A percentile compares a stretch with the other conserved stretches of the same genome.
Evolutionary conservation across 2,888 invertebrate genomes (phyloP).

Genomic region (Agrilus biguttatus): DNA sequence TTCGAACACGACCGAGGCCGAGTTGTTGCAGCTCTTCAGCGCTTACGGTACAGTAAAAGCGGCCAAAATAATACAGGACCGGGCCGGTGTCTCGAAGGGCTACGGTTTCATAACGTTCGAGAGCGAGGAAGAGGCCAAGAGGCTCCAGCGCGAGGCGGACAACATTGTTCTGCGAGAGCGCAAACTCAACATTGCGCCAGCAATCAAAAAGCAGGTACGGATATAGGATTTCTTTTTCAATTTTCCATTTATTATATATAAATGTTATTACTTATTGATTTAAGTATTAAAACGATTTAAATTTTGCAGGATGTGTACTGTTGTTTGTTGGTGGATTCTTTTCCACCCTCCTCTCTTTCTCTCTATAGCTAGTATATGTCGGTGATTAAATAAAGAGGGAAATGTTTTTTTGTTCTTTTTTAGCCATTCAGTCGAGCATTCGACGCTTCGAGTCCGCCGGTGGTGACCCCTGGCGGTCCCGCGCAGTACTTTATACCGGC

Average conservation of each 20-base stretch:
- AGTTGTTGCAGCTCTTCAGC: slow-evolving; percentile 82
- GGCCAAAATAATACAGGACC: slow-evolving; percentile 87
- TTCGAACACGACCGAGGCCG: slow-evolving; percentile 82
- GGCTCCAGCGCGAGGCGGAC: slow-evolving; percentile 58
- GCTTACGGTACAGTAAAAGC: slow-evolving; percentile 80
- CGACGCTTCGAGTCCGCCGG: slow-evolving; percentile 39
- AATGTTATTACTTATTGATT: too few species aligned
- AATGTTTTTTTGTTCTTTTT: slow-evolving; percentile 2
- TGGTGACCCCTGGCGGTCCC: slow-evolving; percentile 31
- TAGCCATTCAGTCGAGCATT: slow-evolving; percentile 37
- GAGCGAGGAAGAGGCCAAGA: slow-evolving; percentile 71
- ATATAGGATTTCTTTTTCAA: slow-evolving; percentile 21
- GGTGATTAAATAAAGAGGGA: not conserved
- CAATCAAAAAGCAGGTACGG: slow-evolving; percentile 60
- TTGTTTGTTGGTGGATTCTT: not conserved
- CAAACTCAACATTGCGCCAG: slow-evolving; percentile 75
- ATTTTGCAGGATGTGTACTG: too few species aligned
- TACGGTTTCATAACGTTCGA: slow-evolving; percentile 79
- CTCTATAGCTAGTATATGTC: not conserved
- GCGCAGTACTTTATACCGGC: slow-evolving; percentile 30
- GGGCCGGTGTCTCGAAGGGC: slow-evolving; percentile 90
- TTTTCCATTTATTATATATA: not conserved
- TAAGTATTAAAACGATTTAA: too few species aligned
- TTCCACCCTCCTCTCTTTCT: not conserved
- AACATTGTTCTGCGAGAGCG: slow-evolving; percentile 65